Base-by-base conservation (phyloP, 2,797 vertebrate species). In the Macroramphosus scolopax region DNA sequence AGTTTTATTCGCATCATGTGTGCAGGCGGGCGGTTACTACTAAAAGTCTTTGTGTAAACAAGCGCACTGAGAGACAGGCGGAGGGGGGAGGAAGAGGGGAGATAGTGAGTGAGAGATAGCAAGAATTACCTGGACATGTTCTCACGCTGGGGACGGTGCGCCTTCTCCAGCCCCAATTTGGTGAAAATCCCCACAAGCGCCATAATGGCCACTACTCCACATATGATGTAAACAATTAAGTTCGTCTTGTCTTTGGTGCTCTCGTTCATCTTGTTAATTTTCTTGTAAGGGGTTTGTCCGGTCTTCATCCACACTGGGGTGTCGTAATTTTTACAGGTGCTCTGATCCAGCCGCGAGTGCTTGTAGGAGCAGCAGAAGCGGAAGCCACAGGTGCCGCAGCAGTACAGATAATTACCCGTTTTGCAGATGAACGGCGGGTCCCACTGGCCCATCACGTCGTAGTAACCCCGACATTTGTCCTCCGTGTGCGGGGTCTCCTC, bases 301-400 rank as follows among this genome's bases (percentile, higher is more conserved):
- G 92, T 92, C 83, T 92, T 93, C 78, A 97, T 91, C 96, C 96
- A 98, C 51, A 92, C 80, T 8, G 95, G 95, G 0, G 93, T 95
- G 83, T 94, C 92, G 51, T 98, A 96, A 84, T 98, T 98, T 34
- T 93, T 97, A 77, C 96, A 98, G 85, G 91, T 92, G 82, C 89
- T 93, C 82, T 98, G 96, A 78, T 98, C 95, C 85, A 98, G 80
- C 37, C 93, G 91, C 2, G 94, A 92, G 81, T 91, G 89, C 72
- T 91, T 93, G 87, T 91, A 94, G 63, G 94, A 92, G 88, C 96
- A 98, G 89, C 96, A 98, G 89, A 96, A 98, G 67, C 95, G 92
- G 90, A 98, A 98, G 91, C 95, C 96, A 91, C 96, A 98, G 91
- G 96, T 98, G 90, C 96, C 96, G 77, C 96, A 98, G 89, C 96